A percentile compares a stretch with the other conserved stretches of the same genome.
These are phyloP conservation scores for Unio delphinus DNA, from an alignment of 2,888 invertebrate species.

Conservation along the genomic window DNA sequence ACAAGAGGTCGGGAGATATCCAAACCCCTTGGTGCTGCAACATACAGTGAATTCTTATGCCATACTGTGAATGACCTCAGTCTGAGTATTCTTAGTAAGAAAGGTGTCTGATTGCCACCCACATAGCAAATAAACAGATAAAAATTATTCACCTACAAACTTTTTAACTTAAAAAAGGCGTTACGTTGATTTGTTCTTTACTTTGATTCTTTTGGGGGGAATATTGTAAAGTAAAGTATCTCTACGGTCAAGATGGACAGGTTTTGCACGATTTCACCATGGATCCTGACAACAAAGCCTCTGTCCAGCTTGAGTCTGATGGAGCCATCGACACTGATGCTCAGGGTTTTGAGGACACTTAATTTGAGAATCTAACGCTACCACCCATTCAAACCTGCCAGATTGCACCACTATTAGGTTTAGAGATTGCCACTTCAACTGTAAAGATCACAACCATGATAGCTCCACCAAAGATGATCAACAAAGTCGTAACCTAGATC, in stretches of 20 bases:
- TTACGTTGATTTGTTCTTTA: neutral
- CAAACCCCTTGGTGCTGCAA: neutral
- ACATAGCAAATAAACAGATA: slow-evolving; percentile 30
- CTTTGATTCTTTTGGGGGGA: slow-evolving; percentile 23
- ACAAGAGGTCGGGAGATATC: slow-evolving; percentile 10
- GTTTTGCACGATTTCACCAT: slow-evolving; percentile 11
- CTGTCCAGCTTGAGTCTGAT: slow-evolving; percentile 1
- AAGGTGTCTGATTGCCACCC: slow-evolving; percentile 7
- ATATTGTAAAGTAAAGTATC: slow-evolving; percentile 35
- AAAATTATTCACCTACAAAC: too few relatives aligned
- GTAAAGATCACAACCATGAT: neutral
- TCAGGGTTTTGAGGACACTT: slow-evolving; percentile 19
- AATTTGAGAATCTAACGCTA: slow-evolving; percentile 12
- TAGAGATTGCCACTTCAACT: neutral
- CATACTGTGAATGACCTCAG: slow-evolving; percentile 19
- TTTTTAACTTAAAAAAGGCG: neutral
- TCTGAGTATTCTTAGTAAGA: slow-evolving; percentile 12
- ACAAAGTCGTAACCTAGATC: neutral
- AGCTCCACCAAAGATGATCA: neutral
- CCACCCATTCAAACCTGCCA: slow-evolving; percentile 2
- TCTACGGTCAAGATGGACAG: slow-evolving; percentile 23
- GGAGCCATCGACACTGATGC: neutral
- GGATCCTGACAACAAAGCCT: neutral
- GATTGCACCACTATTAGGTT: neutral
- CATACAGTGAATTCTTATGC: slow-evolving; percentile 19